These are phyloP conservation scores for Stegophylla sp. DNA, from an alignment of 2,888 invertebrate genomes.

Conservation along the genomic window DNA sequence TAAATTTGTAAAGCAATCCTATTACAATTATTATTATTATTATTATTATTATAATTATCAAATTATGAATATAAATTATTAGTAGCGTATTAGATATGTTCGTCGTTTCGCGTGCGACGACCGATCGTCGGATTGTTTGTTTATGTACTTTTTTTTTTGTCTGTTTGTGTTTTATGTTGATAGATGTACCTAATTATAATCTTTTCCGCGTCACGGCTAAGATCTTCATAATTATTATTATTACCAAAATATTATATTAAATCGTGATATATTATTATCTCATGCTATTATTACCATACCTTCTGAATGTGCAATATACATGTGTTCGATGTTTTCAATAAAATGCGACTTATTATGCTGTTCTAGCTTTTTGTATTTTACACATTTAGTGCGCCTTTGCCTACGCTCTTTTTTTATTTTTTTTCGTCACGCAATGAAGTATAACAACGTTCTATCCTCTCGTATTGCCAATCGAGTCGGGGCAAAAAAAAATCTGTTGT, in stretches of 20 bases:
- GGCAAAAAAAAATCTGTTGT: no score
- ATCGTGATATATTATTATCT: no score
- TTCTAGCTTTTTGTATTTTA: no score
- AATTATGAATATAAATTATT: no score
- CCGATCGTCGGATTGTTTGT: neutral
- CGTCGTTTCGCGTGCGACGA: no score
- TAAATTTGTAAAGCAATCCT: constrained; percentile 9
- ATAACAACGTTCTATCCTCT: no score
- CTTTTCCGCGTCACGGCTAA: neutral
- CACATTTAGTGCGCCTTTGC: no score
- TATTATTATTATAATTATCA: neutral
- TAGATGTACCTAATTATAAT: neutral
- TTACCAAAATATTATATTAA: constrained; percentile 3
- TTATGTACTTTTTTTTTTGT: neutral
- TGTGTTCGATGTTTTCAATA: constrained; percentile 37
- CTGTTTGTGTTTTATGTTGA: neutral
- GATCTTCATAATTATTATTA: neutral
- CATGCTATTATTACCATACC: constrained; percentile 13
- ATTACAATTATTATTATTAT: neutral
- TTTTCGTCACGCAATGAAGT: no score
- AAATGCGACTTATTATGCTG: constrained; percentile 7
- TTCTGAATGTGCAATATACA: constrained; percentile 35
- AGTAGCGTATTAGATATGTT: neutral
- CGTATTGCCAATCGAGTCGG: no score
- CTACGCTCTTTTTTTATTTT: no score